Conservation (phyloP, 2,888 invertebrate species). For the Drosophila histrio region DNA sequence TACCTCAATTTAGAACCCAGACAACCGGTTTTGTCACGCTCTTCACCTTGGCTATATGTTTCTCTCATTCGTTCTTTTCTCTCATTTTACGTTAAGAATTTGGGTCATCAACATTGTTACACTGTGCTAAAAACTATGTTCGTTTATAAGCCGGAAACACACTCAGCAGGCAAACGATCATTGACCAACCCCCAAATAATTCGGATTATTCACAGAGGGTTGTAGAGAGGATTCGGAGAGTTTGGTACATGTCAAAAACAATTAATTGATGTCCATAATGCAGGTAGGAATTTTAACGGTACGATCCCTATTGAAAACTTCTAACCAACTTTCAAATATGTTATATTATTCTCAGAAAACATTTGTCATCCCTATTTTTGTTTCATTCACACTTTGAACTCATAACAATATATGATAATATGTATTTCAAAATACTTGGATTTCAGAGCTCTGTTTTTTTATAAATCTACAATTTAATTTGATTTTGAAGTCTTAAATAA, state of each 20-base stretch:
- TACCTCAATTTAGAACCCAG: neutral
- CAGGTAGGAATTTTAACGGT: neutral
- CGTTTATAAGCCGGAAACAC: neutral
- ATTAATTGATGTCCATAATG: neutral
- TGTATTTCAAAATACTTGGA: too few species aligned
- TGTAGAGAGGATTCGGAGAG: neutral
- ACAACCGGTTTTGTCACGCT: constrained; percentile 4
- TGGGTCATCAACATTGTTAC: constrained; percentile 16
- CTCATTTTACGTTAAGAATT: neutral
- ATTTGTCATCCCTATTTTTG: too few species aligned
- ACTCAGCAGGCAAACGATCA: neutral
- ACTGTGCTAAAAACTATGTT: neutral
- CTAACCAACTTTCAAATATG: too few species aligned
- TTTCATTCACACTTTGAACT: too few species aligned
- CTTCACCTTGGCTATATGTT: neutral
- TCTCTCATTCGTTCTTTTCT: neutral
- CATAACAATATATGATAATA: too few species aligned
- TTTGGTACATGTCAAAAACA: neutral
- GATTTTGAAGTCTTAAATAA: too few species aligned
- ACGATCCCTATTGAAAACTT: neutral
- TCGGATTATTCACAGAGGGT: neutral
- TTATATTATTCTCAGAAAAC: too few species aligned
- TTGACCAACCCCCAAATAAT: neutral
- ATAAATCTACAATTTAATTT: too few species aligned
- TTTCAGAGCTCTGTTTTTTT: too few species aligned